Percentiles rank a stretch among this genome's conserved stretches.
phyloP scores from a whole-genome alignment of 2,888 invertebrate genomes.

The Oxytorus armatus region DNA sequence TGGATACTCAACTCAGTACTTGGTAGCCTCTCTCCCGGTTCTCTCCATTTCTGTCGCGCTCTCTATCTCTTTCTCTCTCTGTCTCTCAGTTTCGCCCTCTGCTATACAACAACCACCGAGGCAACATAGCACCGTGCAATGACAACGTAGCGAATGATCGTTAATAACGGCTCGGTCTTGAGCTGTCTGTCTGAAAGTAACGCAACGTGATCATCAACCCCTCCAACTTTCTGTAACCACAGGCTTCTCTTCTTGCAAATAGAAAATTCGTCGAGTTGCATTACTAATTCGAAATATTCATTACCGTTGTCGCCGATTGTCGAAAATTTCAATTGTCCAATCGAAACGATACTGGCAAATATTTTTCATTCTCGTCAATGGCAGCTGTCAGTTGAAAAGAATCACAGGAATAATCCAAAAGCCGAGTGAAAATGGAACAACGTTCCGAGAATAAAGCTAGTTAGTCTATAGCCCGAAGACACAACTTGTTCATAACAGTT shows the following conservation, averaged over 20 bases:
- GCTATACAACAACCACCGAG: constrained; percentile 26
- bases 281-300: constrained; percentile 7
- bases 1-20: constrained; percentile 83
- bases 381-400: not conserved
- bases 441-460: constrained; percentile 15
- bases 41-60: constrained; percentile 66
- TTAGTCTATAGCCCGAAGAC: constrained; percentile 53
- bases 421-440: not conserved
- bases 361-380: not conserved
- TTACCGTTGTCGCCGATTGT: not conserved
- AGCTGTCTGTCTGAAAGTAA: constrained; percentile 7
- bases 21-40: constrained; percentile 77
- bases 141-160: constrained; percentile 73
- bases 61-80: constrained; percentile 62
- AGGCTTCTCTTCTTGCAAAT: not conserved
- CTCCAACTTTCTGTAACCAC: constrained; percentile 45
- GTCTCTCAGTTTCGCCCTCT: constrained; percentile 60
- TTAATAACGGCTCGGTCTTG: constrained; percentile 68
- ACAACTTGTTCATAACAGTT: constrained; percentile 36
- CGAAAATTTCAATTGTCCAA: not conserved
- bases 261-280: not conserved
- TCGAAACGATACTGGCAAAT: not conserved
- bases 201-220: constrained; percentile 34
- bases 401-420: not conserved
- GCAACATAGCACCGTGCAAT: constrained; percentile 66